Base-by-base conservation (phyloP, 2,888 invertebrate species). In the Epicampocera succincta region DNA sequence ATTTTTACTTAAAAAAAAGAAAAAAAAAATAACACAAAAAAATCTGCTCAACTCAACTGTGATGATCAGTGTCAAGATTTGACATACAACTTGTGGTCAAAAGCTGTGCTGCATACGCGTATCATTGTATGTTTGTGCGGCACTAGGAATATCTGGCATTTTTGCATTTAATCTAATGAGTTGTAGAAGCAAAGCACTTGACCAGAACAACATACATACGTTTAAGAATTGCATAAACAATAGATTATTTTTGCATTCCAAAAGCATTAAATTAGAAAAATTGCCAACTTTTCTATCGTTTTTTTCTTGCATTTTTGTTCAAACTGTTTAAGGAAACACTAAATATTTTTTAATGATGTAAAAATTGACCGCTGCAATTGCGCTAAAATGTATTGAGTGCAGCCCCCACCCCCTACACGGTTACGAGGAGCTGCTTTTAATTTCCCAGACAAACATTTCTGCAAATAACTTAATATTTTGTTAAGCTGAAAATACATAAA, bases 31-130 rank as follows among this genome's bases (percentile, higher is more conserved):
- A n/a, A n/a, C n/a, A n/a, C n/a, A n/a, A n/a, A n/a, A n/a, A n/a
- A n/a, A n/a, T 58, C 72, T 65, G 12, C 56, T 75, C 65, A 78
- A 82, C 78, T 78, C 85, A 83, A 86, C 87, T 88, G 85, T 87
- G 88, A 87, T 89, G 88, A 88, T 88, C 89, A 88, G 87, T 88
- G 87, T 89, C 87, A 89, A 89, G 89, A 89, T 89, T 89, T 88
- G 86, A 86, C 86, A 86, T 75, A 80, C 80, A 75, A 80, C 80
- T 77, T 72, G 80, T 78, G 74, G 71, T 66, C 66, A 72, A 60
- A 79, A 38, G 25, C 54, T 61, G 76, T 48, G 56, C 19, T 48
- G 56, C 19, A 48, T 63, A 54, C 38, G 38, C 56, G n/a, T n/a
- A n/a, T n/a, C n/a, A n/a, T 19, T 52, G 29, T 52, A 19, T 38